phyloP scores from a whole-genome alignment of 1,140 invertebrate genomes.

The Cyclargus thomasi region DNA sequence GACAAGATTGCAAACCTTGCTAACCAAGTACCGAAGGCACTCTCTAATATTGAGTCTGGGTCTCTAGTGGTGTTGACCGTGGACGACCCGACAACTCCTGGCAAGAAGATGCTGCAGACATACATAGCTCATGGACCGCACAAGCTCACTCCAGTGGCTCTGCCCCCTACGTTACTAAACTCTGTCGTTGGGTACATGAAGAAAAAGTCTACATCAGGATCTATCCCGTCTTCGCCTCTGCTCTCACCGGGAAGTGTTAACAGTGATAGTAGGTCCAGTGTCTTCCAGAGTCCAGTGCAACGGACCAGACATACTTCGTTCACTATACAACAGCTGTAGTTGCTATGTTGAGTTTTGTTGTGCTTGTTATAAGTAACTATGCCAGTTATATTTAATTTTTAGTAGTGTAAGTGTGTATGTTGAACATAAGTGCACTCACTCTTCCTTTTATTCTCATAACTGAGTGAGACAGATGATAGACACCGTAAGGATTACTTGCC shows the following conservation, averaged over 20 bases:
- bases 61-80: constrained; percentile 61
- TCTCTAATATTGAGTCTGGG: constrained; percentile 53
- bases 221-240: constrained; percentile 42
- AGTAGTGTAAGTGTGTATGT: no score
- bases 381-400: no score
- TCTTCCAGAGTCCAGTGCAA: constrained; percentile 38
- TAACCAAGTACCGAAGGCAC: constrained; percentile 33
- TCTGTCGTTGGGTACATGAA: constrained; percentile 65
- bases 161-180: constrained; percentile 47
- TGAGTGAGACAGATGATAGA: no score
- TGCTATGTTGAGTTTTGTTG: background rate
- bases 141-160: constrained; percentile 46
- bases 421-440: no score
- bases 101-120: constrained; percentile 65
- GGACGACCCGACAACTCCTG: constrained; percentile 52
- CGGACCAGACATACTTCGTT: constrained; percentile 49
- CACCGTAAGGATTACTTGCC: no score
- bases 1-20: background rate
- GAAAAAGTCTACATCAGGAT: constrained; percentile 44
- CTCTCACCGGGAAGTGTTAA: constrained; percentile 45
- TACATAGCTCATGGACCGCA: constrained; percentile 55
- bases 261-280: constrained; percentile 43
- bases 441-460: no score
- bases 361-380: no score
- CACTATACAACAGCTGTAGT: constrained; percentile 50